Evolutionary conservation across 1,140 invertebrate genomes (phyloP).

Genomic region (Drosophila melanogaster): Release_6_plus_ISO1_MT NT_037436.4:17711001-17711500

Average conservation of each 20-base stretch:
- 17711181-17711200: conserved; percentile 66
- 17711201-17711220: conserved; percentile 81
- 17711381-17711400: conserved; percentile 14
- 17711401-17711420: not conserved
- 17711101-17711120: conserved; percentile 76
- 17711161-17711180: conserved; percentile 19
- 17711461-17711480: too few species aligned
- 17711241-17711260: conserved; percentile 77
- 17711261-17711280: conserved; percentile 55
- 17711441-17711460: too few species aligned
- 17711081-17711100: conserved; percentile 61
- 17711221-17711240: conserved; percentile 83
- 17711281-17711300: conserved; percentile 73
- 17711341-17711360: conserved; percentile 82
- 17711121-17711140: conserved; percentile 70
- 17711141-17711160: conserved; percentile 59
- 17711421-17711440: not conserved
- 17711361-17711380: conserved; percentile 69
- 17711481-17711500: too few species aligned
- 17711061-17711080: conserved; percentile 22
- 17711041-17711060: conserved; percentile 42
- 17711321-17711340: conserved; percentile 25
- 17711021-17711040: conserved; percentile 50
- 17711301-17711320: conserved; percentile 29
- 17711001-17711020: conserved; percentile 67